These are phyloP conservation scores for Ennomos quercinarius DNA, from an alignment of 2,888 invertebrate species.

Conservation along the genomic window DNA sequence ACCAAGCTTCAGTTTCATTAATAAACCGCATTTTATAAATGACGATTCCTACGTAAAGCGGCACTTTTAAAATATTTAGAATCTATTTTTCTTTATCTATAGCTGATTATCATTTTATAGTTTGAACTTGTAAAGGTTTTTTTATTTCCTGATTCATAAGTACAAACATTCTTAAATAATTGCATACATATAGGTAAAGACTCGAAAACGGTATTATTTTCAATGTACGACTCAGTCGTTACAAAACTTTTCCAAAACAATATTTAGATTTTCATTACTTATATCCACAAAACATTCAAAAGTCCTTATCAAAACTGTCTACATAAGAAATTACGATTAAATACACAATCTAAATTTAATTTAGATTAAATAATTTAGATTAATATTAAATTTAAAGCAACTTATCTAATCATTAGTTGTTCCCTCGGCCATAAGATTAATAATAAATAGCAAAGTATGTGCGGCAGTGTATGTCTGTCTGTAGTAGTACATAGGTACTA, in stretches of 20 bases:
- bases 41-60: too few species aligned
- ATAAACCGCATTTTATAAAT: too few species aligned
- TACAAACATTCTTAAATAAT: too few species aligned
- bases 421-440: conserved; percentile 63
- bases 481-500: too few species aligned
- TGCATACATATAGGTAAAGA: too few species aligned
- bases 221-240: conserved; percentile 6
- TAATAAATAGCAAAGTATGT: conserved; percentile 53
- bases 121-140: too few species aligned
- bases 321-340: conserved; percentile 5
- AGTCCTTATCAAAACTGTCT: conserved; percentile 16
- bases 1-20: too few species aligned
- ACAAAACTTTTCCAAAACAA: conserved; percentile 1
- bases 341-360: conserved; percentile 33
- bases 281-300: conserved; percentile 5
- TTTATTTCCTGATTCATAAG: too few species aligned
- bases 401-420: conserved; percentile 55
- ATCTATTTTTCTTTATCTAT: too few species aligned
- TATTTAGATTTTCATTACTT: neutral
- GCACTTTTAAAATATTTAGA: too few species aligned
- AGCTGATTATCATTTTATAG: too few species aligned
- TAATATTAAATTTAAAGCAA: conserved; percentile 20
- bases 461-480: conserved; percentile 58
- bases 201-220: neutral
- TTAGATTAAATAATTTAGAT: conserved; percentile 37